Evolutionary conservation across 2,113 vertebrate species (phyloP).

Genomic region (Daubentonia madagascariensis): DNA sequence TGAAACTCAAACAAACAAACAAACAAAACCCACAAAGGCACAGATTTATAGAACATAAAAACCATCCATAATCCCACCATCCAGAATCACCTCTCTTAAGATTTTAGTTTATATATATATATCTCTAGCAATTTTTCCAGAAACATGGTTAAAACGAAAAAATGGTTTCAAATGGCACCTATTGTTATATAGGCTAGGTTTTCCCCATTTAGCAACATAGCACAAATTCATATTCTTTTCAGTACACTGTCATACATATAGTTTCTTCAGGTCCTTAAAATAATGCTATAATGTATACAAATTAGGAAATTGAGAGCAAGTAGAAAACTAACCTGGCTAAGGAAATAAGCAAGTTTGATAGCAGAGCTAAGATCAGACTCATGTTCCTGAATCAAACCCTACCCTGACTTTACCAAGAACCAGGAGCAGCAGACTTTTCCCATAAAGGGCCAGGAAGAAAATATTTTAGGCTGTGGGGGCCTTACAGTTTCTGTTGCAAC

Average conservation of each 20-base stretch:
- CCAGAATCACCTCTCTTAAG: background rate
- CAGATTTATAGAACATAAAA: constrained; percentile 18
- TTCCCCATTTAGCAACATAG: background rate
- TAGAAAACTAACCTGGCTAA: background rate
- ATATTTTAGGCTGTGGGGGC: background rate
- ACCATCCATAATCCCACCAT: background rate
- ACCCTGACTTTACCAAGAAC: background rate
- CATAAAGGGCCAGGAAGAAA: background rate
- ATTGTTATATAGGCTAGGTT: background rate
- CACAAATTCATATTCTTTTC: background rate
- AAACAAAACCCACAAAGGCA: background rate
- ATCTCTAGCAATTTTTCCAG: background rate
- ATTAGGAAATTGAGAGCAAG: background rate
- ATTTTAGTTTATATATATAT: background rate
- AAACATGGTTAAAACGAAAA: background rate
- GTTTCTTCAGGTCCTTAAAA: background rate
- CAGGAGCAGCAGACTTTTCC: background rate
- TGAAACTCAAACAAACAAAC: background rate
- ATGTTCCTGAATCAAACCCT: background rate
- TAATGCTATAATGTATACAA: background rate
- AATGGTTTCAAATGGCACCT: background rate
- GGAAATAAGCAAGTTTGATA: background rate
- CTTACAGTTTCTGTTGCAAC: background rate
- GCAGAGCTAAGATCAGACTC: background rate
- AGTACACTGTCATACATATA: background rate